Conservation (phyloP, 2,888 invertebrate genomes). For the Tethea ocularis region DNA sequence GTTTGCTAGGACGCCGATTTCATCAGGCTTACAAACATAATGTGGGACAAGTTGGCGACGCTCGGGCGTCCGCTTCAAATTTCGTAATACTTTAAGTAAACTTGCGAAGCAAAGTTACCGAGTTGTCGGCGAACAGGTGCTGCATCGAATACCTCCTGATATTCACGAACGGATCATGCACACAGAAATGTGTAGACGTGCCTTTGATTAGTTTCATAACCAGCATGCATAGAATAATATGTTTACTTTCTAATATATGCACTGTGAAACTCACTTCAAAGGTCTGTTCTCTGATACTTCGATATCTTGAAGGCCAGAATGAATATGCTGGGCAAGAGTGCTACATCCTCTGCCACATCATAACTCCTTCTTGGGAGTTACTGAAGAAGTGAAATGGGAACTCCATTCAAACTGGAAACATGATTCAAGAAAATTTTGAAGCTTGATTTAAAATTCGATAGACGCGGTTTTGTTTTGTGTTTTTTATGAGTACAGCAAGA, state of each 20-base stretch:
- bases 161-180: constrained; percentile 54
- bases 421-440: too few relatives aligned
- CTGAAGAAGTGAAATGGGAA: too few relatives aligned
- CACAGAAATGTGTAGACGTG: constrained; percentile 45
- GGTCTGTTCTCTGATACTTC: too few relatives aligned
- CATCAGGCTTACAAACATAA: constrained; percentile 71
- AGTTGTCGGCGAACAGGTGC: constrained; percentile 69
- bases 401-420: too few relatives aligned
- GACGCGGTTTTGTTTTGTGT: background rate
- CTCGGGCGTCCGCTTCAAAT: constrained; percentile 63
- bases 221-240: background rate
- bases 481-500: background rate
- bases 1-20: constrained; percentile 58
- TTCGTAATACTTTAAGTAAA: constrained; percentile 79
- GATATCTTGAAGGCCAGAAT: too few relatives aligned
- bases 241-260: background rate
- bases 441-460: too few relatives aligned
- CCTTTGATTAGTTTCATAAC: constrained; percentile 2
- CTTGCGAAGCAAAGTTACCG: constrained; percentile 67
- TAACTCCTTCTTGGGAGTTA: too few relatives aligned
- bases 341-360: too few relatives aligned
- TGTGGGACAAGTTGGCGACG: constrained; percentile 55
- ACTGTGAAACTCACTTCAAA: too few relatives aligned
- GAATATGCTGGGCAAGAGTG: too few relatives aligned
- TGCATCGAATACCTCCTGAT: constrained; percentile 68